Percentiles rank a stretch among this genome's conserved stretches.
phyloP scores from a whole-genome alignment of 2,888 invertebrate species.

The Lacanobia oleracea region DNA sequence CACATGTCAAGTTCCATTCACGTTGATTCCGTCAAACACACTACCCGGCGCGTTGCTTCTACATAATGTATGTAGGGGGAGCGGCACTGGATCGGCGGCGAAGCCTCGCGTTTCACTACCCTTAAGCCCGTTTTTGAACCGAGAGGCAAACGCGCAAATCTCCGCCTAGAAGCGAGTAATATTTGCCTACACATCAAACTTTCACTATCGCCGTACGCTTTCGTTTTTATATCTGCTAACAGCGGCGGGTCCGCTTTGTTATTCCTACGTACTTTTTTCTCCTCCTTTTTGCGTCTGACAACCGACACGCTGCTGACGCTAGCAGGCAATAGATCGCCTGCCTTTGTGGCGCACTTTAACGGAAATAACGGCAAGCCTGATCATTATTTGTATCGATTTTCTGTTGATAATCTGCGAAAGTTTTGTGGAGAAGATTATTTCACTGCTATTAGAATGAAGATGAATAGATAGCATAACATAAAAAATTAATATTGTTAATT shows the following conservation, averaged over 20 bases:
- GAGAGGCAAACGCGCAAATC: constrained; percentile 87
- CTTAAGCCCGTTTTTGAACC: constrained; percentile 83
- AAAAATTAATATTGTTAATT: not conserved
- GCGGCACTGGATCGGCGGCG: constrained; percentile 72
- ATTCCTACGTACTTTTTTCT: constrained; percentile 77
- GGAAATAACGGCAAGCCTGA: constrained; percentile 52
- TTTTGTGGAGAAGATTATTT: not conserved
- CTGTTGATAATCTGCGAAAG: not conserved
- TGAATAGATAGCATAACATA: not conserved
- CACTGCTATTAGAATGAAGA: not conserved
- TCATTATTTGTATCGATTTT: constrained; percentile 22
- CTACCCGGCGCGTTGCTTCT: constrained; percentile 75
- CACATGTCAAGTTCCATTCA: constrained; percentile 87
- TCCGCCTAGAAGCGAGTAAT: constrained; percentile 87
- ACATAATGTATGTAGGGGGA: constrained; percentile 83
- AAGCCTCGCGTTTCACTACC: constrained; percentile 76
- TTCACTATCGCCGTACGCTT: constrained; percentile 89
- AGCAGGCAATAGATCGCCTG: constrained; percentile 45
- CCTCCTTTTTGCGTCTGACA: constrained; percentile 71
- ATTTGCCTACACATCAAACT: constrained; percentile 91
- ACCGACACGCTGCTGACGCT: constrained; percentile 66
- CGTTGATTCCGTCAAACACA: constrained; percentile 83
- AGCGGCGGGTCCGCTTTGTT: constrained; percentile 83
- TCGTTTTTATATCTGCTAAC: constrained; percentile 88
- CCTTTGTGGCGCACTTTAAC: constrained; percentile 43